A percentile compares a stretch with the other conserved stretches of the same genome.
Evolutionary conservation across 2,797 vertebrate species (phyloP).

Genomic region (Falco rusticolus): DNA sequence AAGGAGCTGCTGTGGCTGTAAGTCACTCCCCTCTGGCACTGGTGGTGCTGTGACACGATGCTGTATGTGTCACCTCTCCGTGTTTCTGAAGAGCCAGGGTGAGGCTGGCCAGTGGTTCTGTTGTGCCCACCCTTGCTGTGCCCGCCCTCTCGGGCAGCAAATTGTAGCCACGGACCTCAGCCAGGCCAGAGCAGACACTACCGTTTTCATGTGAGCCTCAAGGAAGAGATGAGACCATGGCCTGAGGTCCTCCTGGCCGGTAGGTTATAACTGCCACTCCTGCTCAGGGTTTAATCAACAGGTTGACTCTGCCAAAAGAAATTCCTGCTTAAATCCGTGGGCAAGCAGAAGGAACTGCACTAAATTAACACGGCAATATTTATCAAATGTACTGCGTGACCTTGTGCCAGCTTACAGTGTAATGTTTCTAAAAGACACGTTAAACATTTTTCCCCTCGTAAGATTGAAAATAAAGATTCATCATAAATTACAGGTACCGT

Average conservation of each 20-base stretch:
- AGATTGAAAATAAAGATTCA: slow-evolving; percentile 11
- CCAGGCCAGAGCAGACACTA: background rate
- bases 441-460: background rate
- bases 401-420: slow-evolving; percentile 33
- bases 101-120: background rate
- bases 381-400: slow-evolving; percentile 42
- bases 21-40: background rate
- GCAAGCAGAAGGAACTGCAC: slow-evolving; percentile 32
- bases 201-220: background rate
- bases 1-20: background rate
- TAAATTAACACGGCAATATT: slow-evolving; percentile 21
- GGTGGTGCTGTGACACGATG: accelerated
- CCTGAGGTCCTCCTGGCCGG: background rate
- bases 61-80: accelerated
- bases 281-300: background rate
- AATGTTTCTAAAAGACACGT: slow-evolving; percentile 42
- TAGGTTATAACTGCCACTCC: background rate
- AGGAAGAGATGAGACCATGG: background rate
- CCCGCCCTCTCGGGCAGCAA: background rate
- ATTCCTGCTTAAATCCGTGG: background rate
- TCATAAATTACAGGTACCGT: slow-evolving; percentile 26
- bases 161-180: accelerated
- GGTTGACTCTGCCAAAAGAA: background rate
- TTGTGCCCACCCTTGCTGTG: accelerated
- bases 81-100: background rate